These are phyloP conservation scores for Petrocephalus sullivani DNA, from an alignment of 2,797 vertebrate species.

Conservation along the genomic window DNA sequence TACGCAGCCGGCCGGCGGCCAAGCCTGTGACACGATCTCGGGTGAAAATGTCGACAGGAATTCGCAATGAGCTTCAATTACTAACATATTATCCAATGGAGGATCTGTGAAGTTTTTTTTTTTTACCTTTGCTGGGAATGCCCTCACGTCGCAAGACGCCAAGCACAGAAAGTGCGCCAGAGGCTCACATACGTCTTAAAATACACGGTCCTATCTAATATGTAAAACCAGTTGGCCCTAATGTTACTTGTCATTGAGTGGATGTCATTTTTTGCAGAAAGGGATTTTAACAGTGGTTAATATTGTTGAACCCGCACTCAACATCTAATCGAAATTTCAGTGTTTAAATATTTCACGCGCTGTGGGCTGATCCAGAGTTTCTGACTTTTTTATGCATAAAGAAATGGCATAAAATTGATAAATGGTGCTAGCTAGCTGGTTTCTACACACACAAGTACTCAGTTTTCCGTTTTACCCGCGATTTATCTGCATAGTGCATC, in stretches of 20 bases:
- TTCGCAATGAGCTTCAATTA: slow-evolving; percentile 15
- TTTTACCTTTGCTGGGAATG: not conserved
- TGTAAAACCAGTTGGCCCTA: not conserved
- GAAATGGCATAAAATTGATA: not conserved
- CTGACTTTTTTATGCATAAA: not conserved
- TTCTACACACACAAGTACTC: not conserved
- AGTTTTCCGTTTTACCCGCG: not conserved
- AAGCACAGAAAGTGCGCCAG: not conserved
- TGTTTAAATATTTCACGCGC: not conserved
- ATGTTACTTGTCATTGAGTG: not conserved
- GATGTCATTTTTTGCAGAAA: not conserved
- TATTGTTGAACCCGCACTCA: not conserved
- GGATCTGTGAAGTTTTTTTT: not conserved
- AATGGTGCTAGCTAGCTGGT: not conserved
- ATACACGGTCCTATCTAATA: not conserved
- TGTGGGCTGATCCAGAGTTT: not conserved
- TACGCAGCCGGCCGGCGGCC: not conserved
- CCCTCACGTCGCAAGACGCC: not conserved
- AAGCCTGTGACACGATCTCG: not conserved
- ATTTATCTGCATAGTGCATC: not conserved
- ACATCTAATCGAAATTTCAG: not conserved
- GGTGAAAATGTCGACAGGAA: slow-evolving; percentile 7
- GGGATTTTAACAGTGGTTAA: not conserved
- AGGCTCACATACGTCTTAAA: not conserved
- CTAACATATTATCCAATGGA: not conserved